These are phyloP conservation scores for Apamea crenata DNA, from an alignment of 2,888 invertebrate species.

Conservation along the genomic window DNA sequence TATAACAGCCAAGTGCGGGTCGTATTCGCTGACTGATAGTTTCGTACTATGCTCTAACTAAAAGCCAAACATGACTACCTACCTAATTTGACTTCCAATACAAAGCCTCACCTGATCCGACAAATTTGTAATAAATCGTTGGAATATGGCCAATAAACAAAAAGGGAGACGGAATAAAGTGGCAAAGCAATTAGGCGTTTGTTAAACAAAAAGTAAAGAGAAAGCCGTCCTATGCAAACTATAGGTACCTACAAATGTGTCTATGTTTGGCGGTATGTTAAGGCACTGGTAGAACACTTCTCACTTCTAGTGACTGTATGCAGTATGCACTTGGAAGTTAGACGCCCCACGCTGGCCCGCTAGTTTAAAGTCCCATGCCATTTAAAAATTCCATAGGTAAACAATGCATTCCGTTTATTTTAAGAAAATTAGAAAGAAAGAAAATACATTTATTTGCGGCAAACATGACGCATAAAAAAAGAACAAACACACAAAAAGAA, in stretches of 20 bases:
- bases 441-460: too few relatives aligned
- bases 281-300: not conserved
- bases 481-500: too few relatives aligned
- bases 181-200: not conserved
- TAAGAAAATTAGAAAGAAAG: not conserved
- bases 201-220: not conserved
- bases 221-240: not conserved
- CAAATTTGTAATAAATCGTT: too few relatives aligned
- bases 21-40: too few relatives aligned
- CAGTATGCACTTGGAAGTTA: not conserved
- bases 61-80: too few relatives aligned
- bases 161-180: not conserved
- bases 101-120: too few relatives aligned
- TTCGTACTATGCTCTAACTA: too few relatives aligned
- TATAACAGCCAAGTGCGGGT: too few relatives aligned
- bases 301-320: not conserved
- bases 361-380: slow-evolving; percentile 12
- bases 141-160: not conserved
- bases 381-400: slow-evolving; percentile 1
- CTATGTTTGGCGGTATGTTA: not conserved
- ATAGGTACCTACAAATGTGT: not conserved
- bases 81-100: too few relatives aligned
- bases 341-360: not conserved
- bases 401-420: slow-evolving; percentile 21
- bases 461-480: too few relatives aligned